Percentiles rank a stretch among this genome's conserved stretches.
phyloP scores from a whole-genome alignment of 2,797 vertebrate genomes.

The Labeo calbasu region DNA sequence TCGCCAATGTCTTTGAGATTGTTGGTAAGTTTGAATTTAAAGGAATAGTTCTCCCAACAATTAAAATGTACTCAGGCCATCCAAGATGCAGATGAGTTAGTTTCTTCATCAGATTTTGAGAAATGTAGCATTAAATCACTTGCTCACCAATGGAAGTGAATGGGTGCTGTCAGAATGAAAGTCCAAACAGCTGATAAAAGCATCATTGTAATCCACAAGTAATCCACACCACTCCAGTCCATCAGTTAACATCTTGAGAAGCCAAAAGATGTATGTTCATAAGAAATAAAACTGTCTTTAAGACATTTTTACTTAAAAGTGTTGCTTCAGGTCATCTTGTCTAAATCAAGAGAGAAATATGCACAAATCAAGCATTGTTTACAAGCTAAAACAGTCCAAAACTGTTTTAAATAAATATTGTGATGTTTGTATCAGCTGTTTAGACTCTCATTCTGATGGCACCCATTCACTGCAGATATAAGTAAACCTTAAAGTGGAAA shows the following conservation, averaged over 20 bases:
- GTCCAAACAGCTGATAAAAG: too few relatives aligned
- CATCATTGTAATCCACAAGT: neutral
- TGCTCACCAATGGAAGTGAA: neutral
- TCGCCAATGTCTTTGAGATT: slow-evolving; percentile 85
- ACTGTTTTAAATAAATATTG: too few relatives aligned
- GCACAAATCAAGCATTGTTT: too few relatives aligned
- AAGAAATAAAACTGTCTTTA: neutral
- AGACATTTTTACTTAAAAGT: neutral
- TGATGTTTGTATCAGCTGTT: too few relatives aligned
- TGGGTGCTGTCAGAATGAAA: too few relatives aligned
- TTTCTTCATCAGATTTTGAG: neutral
- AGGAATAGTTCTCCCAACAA: neutral
- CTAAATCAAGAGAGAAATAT: too few relatives aligned
- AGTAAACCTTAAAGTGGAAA: too few relatives aligned
- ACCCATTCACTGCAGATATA: too few relatives aligned
- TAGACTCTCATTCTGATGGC: too few relatives aligned
- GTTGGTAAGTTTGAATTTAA: slow-evolving; percentile 70
- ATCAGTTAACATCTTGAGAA: neutral
- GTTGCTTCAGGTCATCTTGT: too few relatives aligned
- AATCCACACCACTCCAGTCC: neutral
- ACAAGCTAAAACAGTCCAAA: too few relatives aligned
- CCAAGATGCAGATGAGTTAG: neutral
- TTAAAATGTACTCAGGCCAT: neutral
- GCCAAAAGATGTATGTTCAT: neutral
- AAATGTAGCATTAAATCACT: neutral